Base-by-base conservation (phyloP, 2,113 vertebrate genomes). In the Baryphthengus martii region DNA sequence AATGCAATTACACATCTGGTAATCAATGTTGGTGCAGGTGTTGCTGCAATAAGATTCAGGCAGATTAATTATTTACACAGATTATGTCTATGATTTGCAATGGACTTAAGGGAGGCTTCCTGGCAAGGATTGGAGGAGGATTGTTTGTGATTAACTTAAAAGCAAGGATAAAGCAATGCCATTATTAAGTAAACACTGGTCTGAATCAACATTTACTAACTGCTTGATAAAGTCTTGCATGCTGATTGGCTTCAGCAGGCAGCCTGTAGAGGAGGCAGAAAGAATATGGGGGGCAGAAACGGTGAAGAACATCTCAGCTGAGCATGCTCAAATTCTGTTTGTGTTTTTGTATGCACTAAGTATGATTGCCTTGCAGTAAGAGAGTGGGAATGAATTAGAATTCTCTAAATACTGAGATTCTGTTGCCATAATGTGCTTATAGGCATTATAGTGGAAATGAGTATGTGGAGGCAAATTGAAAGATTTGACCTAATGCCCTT, bases 381-480 rank as follows among this genome's bases (percentile, higher is more conserved):
- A 93, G 81, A 96, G 82, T 90, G 44, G 40, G 77, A 96, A 90
- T 86, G 81, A 98, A 97, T 98, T 96, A 93, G 73, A 97, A 95
- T 95, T 97, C 88, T 98, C 95, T 94, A 97, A 98, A 98, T 95
- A 97, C 95, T 77, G 84, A 96, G 91, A 97, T 97, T 96, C 93
- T 95, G 80, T 96, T 98, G 93, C 82, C 67, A 79, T 96, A 97
- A 98, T 95, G 85, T 95, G 85, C 95, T 97, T 97, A 97, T 91
- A 94, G 83, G 89, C 90, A 95, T 97, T 96, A 95, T 91, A 88
- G 78, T 91, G 77, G 93, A 98, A 97, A 95, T 96, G 89, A 97
- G 95, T 95, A 91, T 96, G 90, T 95, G 59, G 85, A 95, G 95
- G 91, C 94, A 97, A 96, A 98, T 92, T 97, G 97, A 97, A 97